phyloP scores from a whole-genome alignment of 1,140 invertebrate genomes.

The Euura lappo region DNA sequence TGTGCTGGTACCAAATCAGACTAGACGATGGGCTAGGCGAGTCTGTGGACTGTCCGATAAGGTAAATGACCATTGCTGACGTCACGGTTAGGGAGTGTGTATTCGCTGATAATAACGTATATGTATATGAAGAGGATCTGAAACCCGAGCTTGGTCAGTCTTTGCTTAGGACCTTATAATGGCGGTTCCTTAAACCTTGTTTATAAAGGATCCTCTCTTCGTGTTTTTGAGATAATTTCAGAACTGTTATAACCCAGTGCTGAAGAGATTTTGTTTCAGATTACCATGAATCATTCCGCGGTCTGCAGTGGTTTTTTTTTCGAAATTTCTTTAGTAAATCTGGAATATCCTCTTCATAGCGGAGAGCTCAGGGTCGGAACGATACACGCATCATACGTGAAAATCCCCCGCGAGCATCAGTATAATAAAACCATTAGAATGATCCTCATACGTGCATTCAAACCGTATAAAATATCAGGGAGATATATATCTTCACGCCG shows the following conservation, averaged over 20 bases:
- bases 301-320: neutral
- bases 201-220: neutral
- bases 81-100: constrained; percentile 31
- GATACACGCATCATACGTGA: constrained; percentile 24
- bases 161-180: constrained; percentile 50
- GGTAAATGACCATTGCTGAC: constrained; percentile 49
- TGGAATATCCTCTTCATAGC: neutral
- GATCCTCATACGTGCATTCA: constrained; percentile 49
- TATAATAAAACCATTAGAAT: constrained; percentile 52
- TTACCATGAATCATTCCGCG: no score
- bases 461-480: constrained; percentile 53
- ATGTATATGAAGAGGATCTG: constrained; percentile 17
- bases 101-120: constrained; percentile 48
- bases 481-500: constrained; percentile 51
- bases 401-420: constrained; percentile 28
- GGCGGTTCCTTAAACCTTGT: constrained; percentile 13
- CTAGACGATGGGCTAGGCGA: neutral
- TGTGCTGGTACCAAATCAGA: neutral
- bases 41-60: constrained; percentile 32
- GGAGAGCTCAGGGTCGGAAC: constrained; percentile 20
- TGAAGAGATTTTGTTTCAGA: no score
- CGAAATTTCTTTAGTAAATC: neutral
- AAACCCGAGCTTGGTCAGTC: constrained; percentile 46
- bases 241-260: no score
- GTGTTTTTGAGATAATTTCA: no score